Evolutionary conservation across 2,888 invertebrate genomes (phyloP).

Genomic region (Dolomedes plantarius): DNA sequence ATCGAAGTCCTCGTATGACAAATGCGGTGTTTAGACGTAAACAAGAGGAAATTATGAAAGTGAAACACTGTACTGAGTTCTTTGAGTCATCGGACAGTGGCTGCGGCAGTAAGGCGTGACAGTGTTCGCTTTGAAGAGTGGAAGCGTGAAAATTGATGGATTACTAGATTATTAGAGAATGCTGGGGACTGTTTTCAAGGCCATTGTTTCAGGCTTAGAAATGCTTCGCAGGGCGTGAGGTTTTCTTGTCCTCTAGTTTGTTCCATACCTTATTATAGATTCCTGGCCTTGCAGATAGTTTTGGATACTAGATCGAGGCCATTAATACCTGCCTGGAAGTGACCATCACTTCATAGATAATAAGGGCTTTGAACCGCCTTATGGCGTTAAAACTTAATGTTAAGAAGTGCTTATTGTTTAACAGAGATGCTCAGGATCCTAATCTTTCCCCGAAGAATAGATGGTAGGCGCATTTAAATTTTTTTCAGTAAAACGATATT

Average conservation of each 20-base stretch:
- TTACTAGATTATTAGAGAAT: constrained; percentile 31
- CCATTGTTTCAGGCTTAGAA: neutral
- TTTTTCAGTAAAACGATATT: too few relatives aligned
- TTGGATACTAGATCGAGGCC: neutral
- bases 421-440: too few relatives aligned
- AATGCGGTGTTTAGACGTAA: too few relatives aligned
- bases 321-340: neutral
- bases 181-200: neutral
- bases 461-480: too few relatives aligned
- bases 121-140: constrained; percentile 4
- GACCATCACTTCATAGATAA: neutral
- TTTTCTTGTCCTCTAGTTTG: neutral
- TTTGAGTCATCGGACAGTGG: neutral
- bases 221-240: neutral
- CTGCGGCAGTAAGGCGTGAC: constrained; percentile 13
- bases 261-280: neutral
- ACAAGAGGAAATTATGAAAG: neutral
- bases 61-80: neutral
- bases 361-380: neutral
- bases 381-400: too few relatives aligned
- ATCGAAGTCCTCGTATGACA: too few relatives aligned
- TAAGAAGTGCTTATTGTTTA: too few relatives aligned
- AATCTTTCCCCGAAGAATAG: too few relatives aligned
- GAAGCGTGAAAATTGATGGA: constrained; percentile 59
- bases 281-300: neutral